phyloP scores from a whole-genome alignment of 2,888 invertebrate species.

The Rhyacophila evoluta region DNA sequence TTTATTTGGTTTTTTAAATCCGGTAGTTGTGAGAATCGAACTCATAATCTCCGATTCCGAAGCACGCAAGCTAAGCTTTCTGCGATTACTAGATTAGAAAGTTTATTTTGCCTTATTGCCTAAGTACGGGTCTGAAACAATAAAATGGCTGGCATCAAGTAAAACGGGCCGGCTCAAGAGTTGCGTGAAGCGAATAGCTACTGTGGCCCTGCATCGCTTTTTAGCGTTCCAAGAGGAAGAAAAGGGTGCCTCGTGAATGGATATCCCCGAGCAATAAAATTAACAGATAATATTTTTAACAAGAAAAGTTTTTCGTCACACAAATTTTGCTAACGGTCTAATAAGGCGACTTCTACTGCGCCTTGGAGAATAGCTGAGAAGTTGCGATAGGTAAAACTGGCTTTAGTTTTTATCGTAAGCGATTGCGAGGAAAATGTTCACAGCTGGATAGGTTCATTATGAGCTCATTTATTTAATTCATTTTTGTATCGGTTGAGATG shows the following conservation, averaged over 20 bases:
- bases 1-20: no score
- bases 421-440: no score
- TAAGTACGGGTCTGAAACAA: neutral
- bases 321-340: neutral
- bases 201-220: slow-evolving; percentile 17
- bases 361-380: neutral
- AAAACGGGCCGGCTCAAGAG: neutral
- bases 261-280: neutral
- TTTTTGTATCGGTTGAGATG: no score
- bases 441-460: no score
- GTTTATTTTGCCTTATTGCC: neutral
- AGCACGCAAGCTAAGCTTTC: no score
- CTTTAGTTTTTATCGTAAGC: no score
- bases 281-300: slow-evolving; percentile 24
- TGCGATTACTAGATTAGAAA: no score
- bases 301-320: slow-evolving; percentile 17
- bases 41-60: no score
- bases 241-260: slow-evolving; percentile 30
- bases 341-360: neutral
- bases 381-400: no score
- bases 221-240: slow-evolving; percentile 8
- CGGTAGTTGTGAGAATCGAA: no score
- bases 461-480: no score
- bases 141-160: slow-evolving; percentile 40
- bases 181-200: slow-evolving; percentile 36